phyloP scores from a whole-genome alignment of 2,797 vertebrate species.

The Mormyrus proboscirostris region DNA sequence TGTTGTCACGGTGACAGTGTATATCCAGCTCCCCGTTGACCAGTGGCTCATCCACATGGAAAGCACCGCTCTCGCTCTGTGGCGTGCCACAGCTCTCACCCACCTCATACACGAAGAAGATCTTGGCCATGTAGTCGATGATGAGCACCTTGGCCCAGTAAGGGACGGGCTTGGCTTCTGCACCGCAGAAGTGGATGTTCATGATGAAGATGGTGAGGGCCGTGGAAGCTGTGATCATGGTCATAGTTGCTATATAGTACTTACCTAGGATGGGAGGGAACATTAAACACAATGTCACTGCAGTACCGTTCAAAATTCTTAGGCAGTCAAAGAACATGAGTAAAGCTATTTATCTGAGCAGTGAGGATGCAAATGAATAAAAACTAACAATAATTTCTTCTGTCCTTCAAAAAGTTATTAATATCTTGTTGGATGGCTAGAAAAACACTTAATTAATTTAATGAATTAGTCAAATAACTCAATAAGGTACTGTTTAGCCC shows the following conservation, averaged over 20 bases:
- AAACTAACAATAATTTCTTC: not conserved
- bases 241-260: constrained; percentile 98
- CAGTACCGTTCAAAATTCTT: not conserved
- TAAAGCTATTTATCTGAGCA: not conserved
- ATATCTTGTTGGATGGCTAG: not conserved
- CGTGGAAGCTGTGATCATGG: constrained; percentile 94
- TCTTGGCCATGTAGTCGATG: constrained; percentile 92
- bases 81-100: constrained; percentile 85
- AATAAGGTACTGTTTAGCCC: not conserved
- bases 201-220: constrained; percentile 96
- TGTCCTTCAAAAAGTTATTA: not conserved
- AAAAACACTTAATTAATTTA: not conserved
- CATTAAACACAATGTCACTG: not conserved
- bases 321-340: not conserved
- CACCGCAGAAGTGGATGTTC: constrained; percentile 95
- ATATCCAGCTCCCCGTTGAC: constrained; percentile 39
- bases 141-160: constrained; percentile 90
- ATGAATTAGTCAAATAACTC: not conserved
- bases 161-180: constrained; percentile 89
- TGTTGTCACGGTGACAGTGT: constrained; percentile 29
- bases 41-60: constrained; percentile 59
- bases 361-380: not conserved
- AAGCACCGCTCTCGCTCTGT: constrained; percentile 48
- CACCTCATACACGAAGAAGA: constrained; percentile 91
- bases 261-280: constrained; percentile 66